Conservation (phyloP, 1,140 invertebrate genomes). For the Musca domestica region DNA sequence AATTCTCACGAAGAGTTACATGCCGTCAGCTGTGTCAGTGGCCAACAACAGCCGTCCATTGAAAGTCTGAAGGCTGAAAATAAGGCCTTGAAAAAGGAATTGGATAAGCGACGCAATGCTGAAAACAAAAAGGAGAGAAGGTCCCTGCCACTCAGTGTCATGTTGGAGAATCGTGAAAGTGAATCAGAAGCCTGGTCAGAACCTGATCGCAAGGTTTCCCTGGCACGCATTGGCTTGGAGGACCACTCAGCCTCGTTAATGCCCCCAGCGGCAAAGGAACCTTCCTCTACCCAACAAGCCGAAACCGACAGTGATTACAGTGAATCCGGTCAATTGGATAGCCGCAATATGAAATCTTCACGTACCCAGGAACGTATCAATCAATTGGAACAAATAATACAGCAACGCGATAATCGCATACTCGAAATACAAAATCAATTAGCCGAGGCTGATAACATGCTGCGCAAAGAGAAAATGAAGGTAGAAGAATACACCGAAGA, state of each 20-base stretch:
- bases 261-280: slow-evolving; percentile 24
- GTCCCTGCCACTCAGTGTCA: slow-evolving; percentile 29
- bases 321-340: slow-evolving; percentile 32
- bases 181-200: slow-evolving; percentile 84
- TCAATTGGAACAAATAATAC: slow-evolving; percentile 56
- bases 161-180: slow-evolving; percentile 59
- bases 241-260: slow-evolving; percentile 33
- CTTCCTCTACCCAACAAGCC: slow-evolving; percentile 25
- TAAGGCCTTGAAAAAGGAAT: slow-evolving; percentile 53
- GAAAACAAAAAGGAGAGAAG: slow-evolving; percentile 32
- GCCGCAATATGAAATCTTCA: slow-evolving; percentile 32
- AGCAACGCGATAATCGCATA: slow-evolving; percentile 54
- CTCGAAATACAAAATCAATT: slow-evolving; percentile 52
- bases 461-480: slow-evolving; percentile 56
- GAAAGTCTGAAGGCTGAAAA: slow-evolving; percentile 54
- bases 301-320: slow-evolving; percentile 46
- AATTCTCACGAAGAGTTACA: slow-evolving; percentile 51
- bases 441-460: slow-evolving; percentile 47
- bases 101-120: slow-evolving; percentile 46
- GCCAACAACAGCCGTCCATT: slow-evolving; percentile 37
- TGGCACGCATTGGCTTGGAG: slow-evolving; percentile 70
- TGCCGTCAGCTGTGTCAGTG: slow-evolving; percentile 7
- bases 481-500: slow-evolving; percentile 47
- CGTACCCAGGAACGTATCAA: slow-evolving; percentile 55
- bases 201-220: slow-evolving; percentile 75